Percentiles rank a stretch among this genome's conserved stretches.
These are phyloP conservation scores for Noctua janthe DNA, from an alignment of 2,888 invertebrate genomes.

Conservation along the genomic window DNA sequence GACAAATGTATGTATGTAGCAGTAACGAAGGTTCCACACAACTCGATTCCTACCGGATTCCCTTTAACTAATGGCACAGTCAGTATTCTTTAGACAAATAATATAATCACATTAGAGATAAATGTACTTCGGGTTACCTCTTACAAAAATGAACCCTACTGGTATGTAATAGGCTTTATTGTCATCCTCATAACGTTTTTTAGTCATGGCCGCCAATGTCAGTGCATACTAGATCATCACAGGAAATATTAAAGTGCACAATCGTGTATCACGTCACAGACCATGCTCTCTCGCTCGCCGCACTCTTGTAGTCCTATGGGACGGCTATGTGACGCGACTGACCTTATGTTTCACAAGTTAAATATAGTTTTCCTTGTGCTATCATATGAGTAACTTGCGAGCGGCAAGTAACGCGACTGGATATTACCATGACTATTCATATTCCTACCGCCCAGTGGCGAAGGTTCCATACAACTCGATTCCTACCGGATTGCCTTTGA, in stretches of 20 bases:
- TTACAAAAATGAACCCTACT: too few species aligned
- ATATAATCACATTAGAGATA: too few species aligned
- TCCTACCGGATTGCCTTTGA: too few species aligned
- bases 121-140: too few species aligned
- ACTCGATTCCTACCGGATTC: too few species aligned
- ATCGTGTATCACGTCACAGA: background rate
- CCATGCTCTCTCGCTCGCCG: background rate
- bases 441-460: background rate
- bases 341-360: background rate
- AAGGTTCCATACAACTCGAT: too few species aligned
- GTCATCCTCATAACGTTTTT: background rate
- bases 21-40: too few species aligned
- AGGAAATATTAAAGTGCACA: background rate
- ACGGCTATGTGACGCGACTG: background rate
- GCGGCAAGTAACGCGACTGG: background rate
- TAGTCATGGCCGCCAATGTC: background rate
- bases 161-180: too few species aligned
- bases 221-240: background rate
- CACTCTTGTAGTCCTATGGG: background rate
- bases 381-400: constrained; percentile 1
- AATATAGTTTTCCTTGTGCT: constrained; percentile 33
- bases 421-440: background rate
- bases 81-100: too few species aligned
- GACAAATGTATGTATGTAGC: background rate
- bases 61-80: too few species aligned